These are phyloP conservation scores for Drosophila tsacasi DNA, from an alignment of 1,140 invertebrate genomes.

Conservation along the genomic window DNA sequence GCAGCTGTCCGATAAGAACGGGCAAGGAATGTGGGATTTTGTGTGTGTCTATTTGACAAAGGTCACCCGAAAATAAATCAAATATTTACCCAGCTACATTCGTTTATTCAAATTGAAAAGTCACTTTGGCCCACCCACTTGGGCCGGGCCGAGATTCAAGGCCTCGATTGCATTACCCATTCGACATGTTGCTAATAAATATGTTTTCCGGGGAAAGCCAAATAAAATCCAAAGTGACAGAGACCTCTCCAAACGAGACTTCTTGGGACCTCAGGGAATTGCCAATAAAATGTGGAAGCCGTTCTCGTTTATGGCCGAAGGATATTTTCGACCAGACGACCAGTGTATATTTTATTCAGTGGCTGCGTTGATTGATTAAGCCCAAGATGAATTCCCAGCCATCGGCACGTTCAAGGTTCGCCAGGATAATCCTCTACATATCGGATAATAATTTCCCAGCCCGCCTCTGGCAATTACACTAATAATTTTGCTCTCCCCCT, in stretches of 20 bases:
- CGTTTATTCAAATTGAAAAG: constrained; percentile 79
- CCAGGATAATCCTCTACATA: constrained; percentile 34
- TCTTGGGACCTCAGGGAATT: constrained; percentile 43
- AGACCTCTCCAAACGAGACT: constrained; percentile 18
- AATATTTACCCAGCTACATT: constrained; percentile 72
- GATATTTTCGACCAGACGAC: constrained; percentile 20
- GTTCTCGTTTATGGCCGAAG: constrained; percentile 29
- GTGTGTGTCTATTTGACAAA: constrained; percentile 68
- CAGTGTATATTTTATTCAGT: constrained; percentile 45
- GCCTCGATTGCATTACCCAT: constrained; percentile 73
- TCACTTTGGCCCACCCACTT: constrained; percentile 46
- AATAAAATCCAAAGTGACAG: constrained; percentile 52
- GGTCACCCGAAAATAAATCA: constrained; percentile 79
- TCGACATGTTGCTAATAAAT: constrained; percentile 78
- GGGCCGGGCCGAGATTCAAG: constrained; percentile 53
- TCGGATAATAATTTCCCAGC: constrained; percentile 40
- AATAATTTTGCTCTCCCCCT: constrained; percentile 21
- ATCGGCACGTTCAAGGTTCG: constrained; percentile 3
- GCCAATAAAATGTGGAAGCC: constrained; percentile 42
- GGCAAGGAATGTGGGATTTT: constrained; percentile 17
- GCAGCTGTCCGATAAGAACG: constrained; percentile 11
- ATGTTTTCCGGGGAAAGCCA: constrained; percentile 53
- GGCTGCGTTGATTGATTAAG: constrained; percentile 36
- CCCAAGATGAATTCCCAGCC: constrained; percentile 25
- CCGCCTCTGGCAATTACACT: constrained; percentile 38